Evolutionary conservation across 1,140 invertebrate species (phyloP), one percentile per base, ranked within the genome.

Genomic region (Sitophilus oryzae): DNA sequence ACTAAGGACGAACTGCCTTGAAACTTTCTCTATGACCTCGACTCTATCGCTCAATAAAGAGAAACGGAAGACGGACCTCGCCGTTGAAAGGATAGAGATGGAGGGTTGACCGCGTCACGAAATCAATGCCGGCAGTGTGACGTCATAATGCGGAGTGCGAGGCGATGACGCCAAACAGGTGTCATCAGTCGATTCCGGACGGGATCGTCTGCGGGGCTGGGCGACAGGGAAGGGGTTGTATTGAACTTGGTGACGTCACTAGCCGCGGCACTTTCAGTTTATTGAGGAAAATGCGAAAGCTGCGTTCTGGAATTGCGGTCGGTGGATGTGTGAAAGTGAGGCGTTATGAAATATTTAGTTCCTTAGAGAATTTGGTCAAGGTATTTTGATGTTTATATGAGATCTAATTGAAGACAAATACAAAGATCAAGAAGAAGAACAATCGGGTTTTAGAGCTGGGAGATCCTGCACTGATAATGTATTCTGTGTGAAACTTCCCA

Each of bases 1-100:
- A 34, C 59, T 55, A 46, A 44, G 41, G 34, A 34, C 20, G 47
- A 56, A 64, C 64, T 65, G 62, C 59, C 61, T 56, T 62, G 65
- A 65, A 64, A 67, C 66, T 68, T 68, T 68, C n/a, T n/a, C 65
- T 61, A 53, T 66, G 64, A 67, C 64, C 64, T 68, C 64, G 63
- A 59, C 56, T 60, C 59, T 56, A 58, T 55, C 59, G 63, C 64
- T 57, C 50, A 53, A 43, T 52, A 47, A 45, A 65, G 30, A 45
- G 34, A 56, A 59, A 66, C 20, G 16, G 22, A 21, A 10, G 15
- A 45, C 50, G 21, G 36, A 8, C 48, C n/a, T n/a, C n/a, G n/a
- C n/a, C n/a, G n/a, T n/a, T n/a, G 16, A 36, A 53, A 11, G 11
- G 45, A 56, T 37, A 59, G 16, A 37, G 44, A 21, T 19, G n/a